Evolutionary conservation across 2,888 invertebrate genomes (phyloP).

Genomic region (Galerucella calmariensis): DNA sequence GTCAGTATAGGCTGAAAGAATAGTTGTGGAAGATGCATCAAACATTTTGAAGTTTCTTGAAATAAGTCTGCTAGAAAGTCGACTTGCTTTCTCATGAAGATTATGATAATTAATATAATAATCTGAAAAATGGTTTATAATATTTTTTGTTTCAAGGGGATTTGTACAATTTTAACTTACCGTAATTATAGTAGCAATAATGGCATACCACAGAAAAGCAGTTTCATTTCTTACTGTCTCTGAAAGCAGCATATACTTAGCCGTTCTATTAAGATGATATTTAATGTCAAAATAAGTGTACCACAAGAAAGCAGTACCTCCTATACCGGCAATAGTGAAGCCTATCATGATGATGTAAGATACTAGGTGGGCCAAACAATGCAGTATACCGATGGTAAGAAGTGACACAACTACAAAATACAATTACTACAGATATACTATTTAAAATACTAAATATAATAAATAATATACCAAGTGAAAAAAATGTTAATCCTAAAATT

Average conservation of each 20-base stretch:
- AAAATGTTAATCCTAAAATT: constrained; percentile 81
- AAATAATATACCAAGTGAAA: constrained; percentile 79
- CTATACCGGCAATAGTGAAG: constrained; percentile 80
- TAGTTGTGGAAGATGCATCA: constrained; percentile 84
- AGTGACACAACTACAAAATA: constrained; percentile 81
- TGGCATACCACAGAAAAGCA: constrained; percentile 85
- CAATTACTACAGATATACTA: constrained; percentile 7
- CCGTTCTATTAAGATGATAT: constrained; percentile 70
- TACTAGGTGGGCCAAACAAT: constrained; percentile 84
- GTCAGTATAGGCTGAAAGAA: constrained; percentile 88
- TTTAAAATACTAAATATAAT: constrained; percentile 28
- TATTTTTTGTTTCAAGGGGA: no score
- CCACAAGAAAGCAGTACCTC: constrained; percentile 86
- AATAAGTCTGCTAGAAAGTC: constrained; percentile 86
- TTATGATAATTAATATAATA: constrained; percentile 78
- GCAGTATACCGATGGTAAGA: constrained; percentile 83
- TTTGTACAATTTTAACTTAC: constrained; percentile 67
- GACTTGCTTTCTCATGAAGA: constrained; percentile 83
- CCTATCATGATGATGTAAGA: constrained; percentile 89
- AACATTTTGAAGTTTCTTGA: constrained; percentile 89
- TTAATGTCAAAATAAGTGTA: constrained; percentile 86
- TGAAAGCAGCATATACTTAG: constrained; percentile 69
- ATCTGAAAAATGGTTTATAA: constrained; percentile 66
- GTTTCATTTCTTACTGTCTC: constrained; percentile 87
- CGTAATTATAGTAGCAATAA: constrained; percentile 88